Conservation (phyloP, 2,113 vertebrate species). For the Pygoscelis antarcticus region DNA sequence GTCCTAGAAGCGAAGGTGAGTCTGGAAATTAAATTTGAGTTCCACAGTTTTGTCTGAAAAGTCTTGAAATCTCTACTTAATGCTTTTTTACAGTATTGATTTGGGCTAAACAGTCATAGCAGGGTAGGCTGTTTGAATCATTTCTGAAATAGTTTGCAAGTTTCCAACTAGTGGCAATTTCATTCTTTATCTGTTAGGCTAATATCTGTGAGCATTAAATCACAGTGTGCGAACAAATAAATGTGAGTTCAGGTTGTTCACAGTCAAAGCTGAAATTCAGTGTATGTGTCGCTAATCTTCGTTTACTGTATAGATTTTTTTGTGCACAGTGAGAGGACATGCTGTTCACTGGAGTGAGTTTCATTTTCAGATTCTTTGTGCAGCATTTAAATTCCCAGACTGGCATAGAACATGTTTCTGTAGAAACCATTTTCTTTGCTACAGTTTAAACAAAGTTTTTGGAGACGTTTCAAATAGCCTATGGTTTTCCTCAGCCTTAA, state of each 20-base stretch:
- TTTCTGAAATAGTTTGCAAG: neutral
- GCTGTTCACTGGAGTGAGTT: neutral
- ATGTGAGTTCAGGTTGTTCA: neutral
- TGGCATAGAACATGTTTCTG: neutral
- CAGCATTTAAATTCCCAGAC: neutral
- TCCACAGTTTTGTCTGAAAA: neutral
- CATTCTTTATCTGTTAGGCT: neutral
- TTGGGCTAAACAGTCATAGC: neutral
- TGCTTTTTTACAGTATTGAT: neutral
- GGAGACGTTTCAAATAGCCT: neutral
- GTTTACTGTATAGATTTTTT: neutral
- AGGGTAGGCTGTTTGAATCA: neutral
- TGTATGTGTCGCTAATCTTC: neutral
- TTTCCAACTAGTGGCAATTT: neutral
- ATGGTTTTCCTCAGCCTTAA: neutral
- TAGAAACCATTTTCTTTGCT: neutral
- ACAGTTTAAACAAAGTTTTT: neutral
- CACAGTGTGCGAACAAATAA: neutral
- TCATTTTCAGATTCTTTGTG: neutral
- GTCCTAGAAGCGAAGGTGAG: conserved; percentile 91
- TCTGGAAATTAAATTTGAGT: neutral
- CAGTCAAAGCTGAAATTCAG: neutral
- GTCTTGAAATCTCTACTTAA: neutral
- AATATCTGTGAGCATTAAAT: neutral
- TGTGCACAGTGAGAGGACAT: neutral